Evolutionary conservation across 2,888 invertebrate species (phyloP).

Genomic region (Drosophila merina): DNA sequence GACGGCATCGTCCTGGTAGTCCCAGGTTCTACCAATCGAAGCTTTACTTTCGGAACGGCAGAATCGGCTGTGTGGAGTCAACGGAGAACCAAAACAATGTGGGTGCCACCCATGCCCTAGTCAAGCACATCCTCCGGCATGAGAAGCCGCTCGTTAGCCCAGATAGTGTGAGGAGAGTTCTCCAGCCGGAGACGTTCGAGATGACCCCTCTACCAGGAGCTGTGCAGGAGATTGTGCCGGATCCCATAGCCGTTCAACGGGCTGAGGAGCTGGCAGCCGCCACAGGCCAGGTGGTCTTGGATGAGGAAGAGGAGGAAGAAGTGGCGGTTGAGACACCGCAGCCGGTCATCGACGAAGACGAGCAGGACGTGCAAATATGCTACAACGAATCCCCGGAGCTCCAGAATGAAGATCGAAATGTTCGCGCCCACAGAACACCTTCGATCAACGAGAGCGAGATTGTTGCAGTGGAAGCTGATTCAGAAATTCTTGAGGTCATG

Average conservation of each 20-base stretch:
- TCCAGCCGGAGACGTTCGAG: conserved; percentile 67
- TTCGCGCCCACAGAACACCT: conserved; percentile 61
- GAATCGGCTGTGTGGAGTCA: conserved; percentile 83
- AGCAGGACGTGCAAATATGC: conserved; percentile 82
- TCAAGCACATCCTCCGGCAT: conserved; percentile 83
- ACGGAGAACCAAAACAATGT: conserved; percentile 82
- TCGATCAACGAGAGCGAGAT: conserved; percentile 75
- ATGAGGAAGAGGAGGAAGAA: conserved; percentile 53
- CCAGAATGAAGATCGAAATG: conserved; percentile 81
- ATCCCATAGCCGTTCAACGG: conserved; percentile 62
- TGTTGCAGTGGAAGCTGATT: conserved; percentile 64
- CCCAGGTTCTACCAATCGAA: conserved; percentile 82
- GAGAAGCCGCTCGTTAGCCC: conserved; percentile 83
- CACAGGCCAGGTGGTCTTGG: conserved; percentile 62
- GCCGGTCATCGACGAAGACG: conserved; percentile 68
- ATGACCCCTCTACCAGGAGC: conserved; percentile 67
- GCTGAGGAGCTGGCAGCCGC: conserved; percentile 57
- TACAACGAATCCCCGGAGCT: conserved; percentile 82
- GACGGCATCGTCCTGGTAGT: conserved; percentile 71
- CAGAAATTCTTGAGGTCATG: conserved; percentile 34
- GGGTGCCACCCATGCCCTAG: conserved; percentile 83
- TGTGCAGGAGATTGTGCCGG: conserved; percentile 49
- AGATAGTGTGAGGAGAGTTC: conserved; percentile 81
- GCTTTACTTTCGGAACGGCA: conserved; percentile 83
- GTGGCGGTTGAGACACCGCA: conserved; percentile 15